Evolutionary conservation across 2,888 invertebrate species (phyloP).

Genomic region (Epinotia bilunana): DNA sequence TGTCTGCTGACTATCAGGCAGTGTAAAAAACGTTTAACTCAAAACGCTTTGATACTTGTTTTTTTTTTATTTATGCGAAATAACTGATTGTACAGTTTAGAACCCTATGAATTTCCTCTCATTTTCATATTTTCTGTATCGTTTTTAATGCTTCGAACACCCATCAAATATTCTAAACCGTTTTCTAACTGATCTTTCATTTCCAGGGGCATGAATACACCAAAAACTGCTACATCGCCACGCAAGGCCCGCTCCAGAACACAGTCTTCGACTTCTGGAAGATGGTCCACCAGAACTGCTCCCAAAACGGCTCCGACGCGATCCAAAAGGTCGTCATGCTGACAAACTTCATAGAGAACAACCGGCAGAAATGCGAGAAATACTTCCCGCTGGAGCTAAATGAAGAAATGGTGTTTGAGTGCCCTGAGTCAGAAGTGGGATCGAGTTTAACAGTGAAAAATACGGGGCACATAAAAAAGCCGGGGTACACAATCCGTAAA

Average conservation of each 20-base stretch:
- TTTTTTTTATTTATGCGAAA: too few species aligned
- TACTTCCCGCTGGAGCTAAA: slow-evolving; percentile 90
- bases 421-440: slow-evolving; percentile 52
- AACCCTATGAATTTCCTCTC: neutral
- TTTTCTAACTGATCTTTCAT: neutral
- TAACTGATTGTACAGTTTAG: too few species aligned
- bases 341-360: slow-evolving; percentile 94
- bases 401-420: slow-evolving; percentile 68
- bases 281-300: slow-evolving; percentile 88
- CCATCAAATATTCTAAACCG: neutral
- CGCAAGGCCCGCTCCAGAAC: slow-evolving; percentile 95
- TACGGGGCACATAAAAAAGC: slow-evolving; percentile 79
- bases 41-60: too few species aligned
- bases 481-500: slow-evolving; percentile 85
- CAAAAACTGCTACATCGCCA: slow-evolving; percentile 94
- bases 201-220: slow-evolving; percentile 95
- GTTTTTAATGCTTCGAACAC: neutral
- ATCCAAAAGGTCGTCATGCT: slow-evolving; percentile 93
- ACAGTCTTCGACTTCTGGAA: slow-evolving; percentile 96
- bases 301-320: slow-evolving; percentile 43
- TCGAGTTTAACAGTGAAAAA: slow-evolving; percentile 80
- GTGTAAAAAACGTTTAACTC: too few species aligned
- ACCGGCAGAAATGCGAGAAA: slow-evolving; percentile 93
- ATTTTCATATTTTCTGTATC: too few species aligned
- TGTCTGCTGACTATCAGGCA: too few species aligned